A percentile compares a stretch with the other conserved stretches of the same genome.
Evolutionary conservation across 2,113 vertebrate species (phyloP).

Genomic region (Scomber scombrus): DNA sequence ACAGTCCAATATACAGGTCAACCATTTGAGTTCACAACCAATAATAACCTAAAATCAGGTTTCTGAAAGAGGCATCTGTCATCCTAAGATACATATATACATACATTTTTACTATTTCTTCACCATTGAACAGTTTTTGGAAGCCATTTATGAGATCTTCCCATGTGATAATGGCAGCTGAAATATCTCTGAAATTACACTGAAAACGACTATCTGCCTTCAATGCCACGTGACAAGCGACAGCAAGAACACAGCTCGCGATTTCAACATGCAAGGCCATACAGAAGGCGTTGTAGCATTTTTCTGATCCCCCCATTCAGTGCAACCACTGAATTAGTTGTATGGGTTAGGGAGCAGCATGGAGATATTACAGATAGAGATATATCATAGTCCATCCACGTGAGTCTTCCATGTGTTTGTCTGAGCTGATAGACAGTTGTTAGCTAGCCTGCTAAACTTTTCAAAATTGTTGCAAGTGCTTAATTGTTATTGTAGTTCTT

Average conservation of each 20-base stretch:
- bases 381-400: no score
- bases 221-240: neutral
- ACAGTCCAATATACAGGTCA: neutral
- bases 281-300: neutral
- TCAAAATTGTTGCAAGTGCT: neutral
- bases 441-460: neutral
- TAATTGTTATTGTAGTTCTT: neutral
- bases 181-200: conserved; percentile 1
- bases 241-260: neutral
- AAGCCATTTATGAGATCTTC: neutral
- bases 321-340: neutral
- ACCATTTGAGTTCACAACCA: neutral
- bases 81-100: neutral
- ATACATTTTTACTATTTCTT: neutral
- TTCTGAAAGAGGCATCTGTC: neutral
- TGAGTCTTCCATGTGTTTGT: neutral
- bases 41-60: neutral
- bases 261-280: neutral
- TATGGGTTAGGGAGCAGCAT: neutral
- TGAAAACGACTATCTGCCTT: conserved; percentile 8
- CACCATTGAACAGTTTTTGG: neutral
- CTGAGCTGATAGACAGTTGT: neutral
- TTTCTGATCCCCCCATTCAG: neutral
- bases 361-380: neutral
- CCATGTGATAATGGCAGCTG: neutral